These are phyloP conservation scores for chimpanzee (Pan troglodytes) DNA, from an alignment of 2,113 vertebrate genomes.

Conservation along the genomic window NHGRI_mPanTro3-v2.1_pri NC_072403.2:11738501-11739000, in stretches of 20 bases:
- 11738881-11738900: not conserved
- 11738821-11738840: not conserved
- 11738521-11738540: not conserved
- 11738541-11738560: not conserved
- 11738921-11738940: no score
- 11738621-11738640: not conserved
- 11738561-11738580: not conserved
- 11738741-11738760: not conserved
- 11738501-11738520: not conserved
- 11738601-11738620: not conserved
- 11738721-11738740: not conserved
- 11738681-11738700: not conserved
- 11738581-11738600: not conserved
- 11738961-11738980: no score
- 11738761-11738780: not conserved
- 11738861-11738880: not conserved
- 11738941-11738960: no score
- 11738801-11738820: not conserved
- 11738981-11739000: no score
- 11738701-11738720: not conserved
- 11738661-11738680: not conserved
- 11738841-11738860: no score
- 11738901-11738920: no score
- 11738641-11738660: not conserved
- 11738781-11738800: rapidly evolving